Base-by-base conservation (phyloP, 2,888 invertebrate genomes). In the Drepana falcataria region DNA sequence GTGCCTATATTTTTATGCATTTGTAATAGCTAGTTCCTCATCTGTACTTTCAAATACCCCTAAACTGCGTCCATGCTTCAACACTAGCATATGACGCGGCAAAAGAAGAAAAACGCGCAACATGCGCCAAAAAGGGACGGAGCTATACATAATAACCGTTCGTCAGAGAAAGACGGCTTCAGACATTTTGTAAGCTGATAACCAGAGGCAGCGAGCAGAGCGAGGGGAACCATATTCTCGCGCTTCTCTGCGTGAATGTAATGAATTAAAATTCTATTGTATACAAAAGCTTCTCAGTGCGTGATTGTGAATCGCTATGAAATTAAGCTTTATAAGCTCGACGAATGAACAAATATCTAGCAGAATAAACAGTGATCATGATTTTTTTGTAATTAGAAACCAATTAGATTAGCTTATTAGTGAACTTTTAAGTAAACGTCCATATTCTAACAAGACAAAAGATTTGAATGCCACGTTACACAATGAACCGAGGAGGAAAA, bases 31-130 rank as follows among this genome's bases (percentile, higher is more conserved):
- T 75, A 71, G 68, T 68, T 69, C 63, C 68, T 65, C 71, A 73
- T 64, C 69, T 60, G 61, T 71, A 77, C 75, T 79, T 77, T 79
- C 75, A 75, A 84, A 81, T 75, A 77, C 76, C 76, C 66, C 71
- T 21, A 71, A 79, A 77, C 79, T 77, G 76, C 77, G 77, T 71
- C 83, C 80, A 77, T 80, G 74, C 79, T 76, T 82, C 79, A 76
- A 79, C 81, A 83, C 81, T 81, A 79, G 79, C 85, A 83, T 86
- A 87, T 87, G 88, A 87, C 88, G 87, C 85, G 89, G 84, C 85
- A 89, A 90, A 88, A 89, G 85, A 87, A 90, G 89, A 90, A 90
- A 91, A 91, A 89, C 88, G 88, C 85, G 87, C 87, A 88, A 85
- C 86, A 84, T 83, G 81, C 84, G 87, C 72, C 70, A 64, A 81